Evolutionary conservation across 1,140 invertebrate genomes (phyloP), one percentile per base, ranked within the genome.

Genomic region (Dendrolimus kikuchii): DNA sequence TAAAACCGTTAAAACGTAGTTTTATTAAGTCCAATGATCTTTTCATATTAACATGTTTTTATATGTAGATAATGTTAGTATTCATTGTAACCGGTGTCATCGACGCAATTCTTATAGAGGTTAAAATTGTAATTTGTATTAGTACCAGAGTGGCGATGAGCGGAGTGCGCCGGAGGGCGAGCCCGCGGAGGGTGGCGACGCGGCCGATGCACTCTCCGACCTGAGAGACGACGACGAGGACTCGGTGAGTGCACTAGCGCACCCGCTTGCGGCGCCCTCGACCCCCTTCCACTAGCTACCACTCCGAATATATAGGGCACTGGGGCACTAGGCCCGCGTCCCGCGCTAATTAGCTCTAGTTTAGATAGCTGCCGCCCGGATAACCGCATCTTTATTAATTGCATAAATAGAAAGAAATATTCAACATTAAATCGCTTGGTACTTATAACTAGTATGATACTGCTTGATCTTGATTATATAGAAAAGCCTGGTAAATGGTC

Each of bases 191-290:
- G 74, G 68, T 43, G 69, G 71, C 50, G 77, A 86, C 45, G 52
- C 60, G 46, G 59, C 62, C 60, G 81, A 84, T 62, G 65, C 77
- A 49, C 77, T 82, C 60, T 83, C 79, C 60, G 83, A 86, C 53
- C 78, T 86, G 54, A 74, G 72, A 66, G 82, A 86, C 66, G 82
- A 86, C 59, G 82, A 86, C 59, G 82, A 86, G 69, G 82, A 84
- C 70, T 86, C 82, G 54, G 82, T 86, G 68, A 86, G 82, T 86
- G 69, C 73, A 75, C 69, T 80, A 68, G 51, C 55, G 53, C 62
- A 59, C 64, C 58, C 61, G 56, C 62, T 53, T 62, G 46, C 46
- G 9, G 7, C 42, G 7, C 56, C 51, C 49, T 9, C 49, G n/a
- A 50, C 54, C 55, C 56, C 51, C 36, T 54, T 54, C 42, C 53